These are phyloP conservation scores for Antennarius striatus DNA, from an alignment of 2,113 vertebrate species.

Conservation along the genomic window DNA sequence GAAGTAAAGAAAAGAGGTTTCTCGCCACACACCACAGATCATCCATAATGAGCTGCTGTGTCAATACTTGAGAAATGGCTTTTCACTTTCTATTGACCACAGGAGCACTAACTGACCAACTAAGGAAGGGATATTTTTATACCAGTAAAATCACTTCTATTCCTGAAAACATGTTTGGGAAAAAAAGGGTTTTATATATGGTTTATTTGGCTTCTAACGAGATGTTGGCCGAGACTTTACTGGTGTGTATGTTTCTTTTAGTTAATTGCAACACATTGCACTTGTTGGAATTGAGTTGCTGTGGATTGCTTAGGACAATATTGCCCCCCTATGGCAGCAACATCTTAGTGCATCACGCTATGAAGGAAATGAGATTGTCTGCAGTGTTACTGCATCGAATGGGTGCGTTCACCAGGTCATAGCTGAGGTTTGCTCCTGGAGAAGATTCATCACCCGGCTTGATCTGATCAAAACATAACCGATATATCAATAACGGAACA, in stretches of 20 bases:
- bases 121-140: constrained; percentile 1
- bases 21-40: constrained; percentile 72
- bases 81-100: constrained; percentile 59
- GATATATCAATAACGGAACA: neutral
- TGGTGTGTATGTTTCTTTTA: constrained; percentile 9
- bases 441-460: neutral
- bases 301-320: constrained; percentile 49
- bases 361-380: constrained; percentile 15
- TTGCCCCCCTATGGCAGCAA: constrained; percentile 57
- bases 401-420: neutral
- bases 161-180: constrained; percentile 2
- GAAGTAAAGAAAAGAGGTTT: constrained; percentile 74
- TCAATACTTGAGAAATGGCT: constrained; percentile 60
- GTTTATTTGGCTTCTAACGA: neutral
- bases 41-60: constrained; percentile 72
- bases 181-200: constrained; percentile 1
- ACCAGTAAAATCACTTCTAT: neutral
- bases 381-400: constrained; percentile 47
- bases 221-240: constrained; percentile 25
- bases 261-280: constrained; percentile 25
- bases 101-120: constrained; percentile 25
- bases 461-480: neutral
- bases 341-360: constrained; percentile 21
- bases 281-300: neutral
- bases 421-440: neutral